phyloP scores from a whole-genome alignment of 2,888 invertebrate species.

The Drosophila mettleri region DNA sequence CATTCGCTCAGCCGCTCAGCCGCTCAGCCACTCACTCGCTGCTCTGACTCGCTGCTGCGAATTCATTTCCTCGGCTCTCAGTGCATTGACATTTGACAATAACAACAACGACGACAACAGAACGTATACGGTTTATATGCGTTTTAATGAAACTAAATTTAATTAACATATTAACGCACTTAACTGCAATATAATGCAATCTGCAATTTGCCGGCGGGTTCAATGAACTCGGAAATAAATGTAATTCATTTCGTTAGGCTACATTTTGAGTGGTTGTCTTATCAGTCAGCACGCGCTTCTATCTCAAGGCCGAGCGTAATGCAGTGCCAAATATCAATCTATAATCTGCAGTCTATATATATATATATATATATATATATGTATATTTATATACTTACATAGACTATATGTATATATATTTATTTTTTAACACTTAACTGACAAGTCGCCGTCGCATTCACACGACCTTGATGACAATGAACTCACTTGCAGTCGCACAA shows the following conservation, averaged over 20 bases:
- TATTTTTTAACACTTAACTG: constrained; percentile 37
- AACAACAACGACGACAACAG: constrained; percentile 19
- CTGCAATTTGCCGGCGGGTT: constrained; percentile 47
- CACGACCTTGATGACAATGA: constrained; percentile 71
- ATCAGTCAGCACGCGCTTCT: constrained; percentile 38
- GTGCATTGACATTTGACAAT: constrained; percentile 67
- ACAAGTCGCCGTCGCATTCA: constrained; percentile 25
- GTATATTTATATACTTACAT: constrained; percentile 1
- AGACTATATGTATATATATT: neutral
- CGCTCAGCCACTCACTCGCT: constrained; percentile 5
- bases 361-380: neutral
- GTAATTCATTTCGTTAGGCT: constrained; percentile 18
- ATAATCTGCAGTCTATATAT: constrained; percentile 23
- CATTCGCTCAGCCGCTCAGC: constrained; percentile 20
- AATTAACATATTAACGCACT: constrained; percentile 69
- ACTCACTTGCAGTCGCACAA: constrained; percentile 42
- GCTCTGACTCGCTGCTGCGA: constrained; percentile 26
- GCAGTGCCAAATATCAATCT: constrained; percentile 41
- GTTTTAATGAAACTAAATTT: constrained; percentile 75
- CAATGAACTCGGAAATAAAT: constrained; percentile 33
- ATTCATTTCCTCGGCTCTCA: constrained; percentile 51
- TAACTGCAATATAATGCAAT: constrained; percentile 64
- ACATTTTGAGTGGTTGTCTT: constrained; percentile 19
- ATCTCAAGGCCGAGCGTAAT: constrained; percentile 29
- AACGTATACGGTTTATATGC: constrained; percentile 27